Percentiles rank a stretch among this genome's conserved stretches.
Conservation (phyloP, 2,797 vertebrate genomes). For the Coluber constrictor region DNA sequence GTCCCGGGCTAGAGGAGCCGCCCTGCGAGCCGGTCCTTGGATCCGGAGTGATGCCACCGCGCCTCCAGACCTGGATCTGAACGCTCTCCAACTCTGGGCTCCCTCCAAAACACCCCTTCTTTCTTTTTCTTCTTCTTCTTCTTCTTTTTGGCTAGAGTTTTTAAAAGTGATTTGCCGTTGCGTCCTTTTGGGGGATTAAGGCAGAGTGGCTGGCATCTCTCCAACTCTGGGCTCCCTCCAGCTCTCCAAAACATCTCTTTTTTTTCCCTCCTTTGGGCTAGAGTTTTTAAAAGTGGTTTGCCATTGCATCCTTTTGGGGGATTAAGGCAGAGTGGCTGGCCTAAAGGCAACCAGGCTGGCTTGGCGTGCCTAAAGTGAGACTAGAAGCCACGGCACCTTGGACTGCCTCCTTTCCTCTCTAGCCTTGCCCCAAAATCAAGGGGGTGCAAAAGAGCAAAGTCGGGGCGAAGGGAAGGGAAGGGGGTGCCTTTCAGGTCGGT, state of each 20-base stretch:
- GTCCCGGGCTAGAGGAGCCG: background rate
- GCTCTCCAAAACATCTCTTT: too few species aligned
- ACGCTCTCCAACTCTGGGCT: too few species aligned
- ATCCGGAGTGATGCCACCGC: background rate
- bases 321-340: background rate
- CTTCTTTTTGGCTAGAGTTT: background rate
- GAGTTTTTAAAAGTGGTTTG: background rate
- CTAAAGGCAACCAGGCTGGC: background rate
- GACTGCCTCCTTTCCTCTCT: background rate
- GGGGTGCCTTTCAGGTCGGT: background rate
- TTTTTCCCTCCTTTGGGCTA: background rate
- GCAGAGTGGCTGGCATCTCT: too few species aligned
- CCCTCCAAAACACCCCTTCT: background rate
- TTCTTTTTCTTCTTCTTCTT: too few species aligned
- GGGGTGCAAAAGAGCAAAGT: background rate
- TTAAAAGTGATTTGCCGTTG: background rate
- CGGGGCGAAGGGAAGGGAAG: background rate
- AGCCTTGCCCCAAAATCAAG: background rate
- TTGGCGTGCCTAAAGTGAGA: background rate
- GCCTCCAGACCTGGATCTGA: background rate
- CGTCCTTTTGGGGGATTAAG: background rate
- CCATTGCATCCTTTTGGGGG: background rate
- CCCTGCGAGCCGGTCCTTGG: background rate
- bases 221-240: too few species aligned
- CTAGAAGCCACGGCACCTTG: background rate